Percentiles rank a stretch among this genome's conserved stretches.
Conservation (phyloP, 2,797 vertebrate species). For the Loris lydekkerianus region DNA sequence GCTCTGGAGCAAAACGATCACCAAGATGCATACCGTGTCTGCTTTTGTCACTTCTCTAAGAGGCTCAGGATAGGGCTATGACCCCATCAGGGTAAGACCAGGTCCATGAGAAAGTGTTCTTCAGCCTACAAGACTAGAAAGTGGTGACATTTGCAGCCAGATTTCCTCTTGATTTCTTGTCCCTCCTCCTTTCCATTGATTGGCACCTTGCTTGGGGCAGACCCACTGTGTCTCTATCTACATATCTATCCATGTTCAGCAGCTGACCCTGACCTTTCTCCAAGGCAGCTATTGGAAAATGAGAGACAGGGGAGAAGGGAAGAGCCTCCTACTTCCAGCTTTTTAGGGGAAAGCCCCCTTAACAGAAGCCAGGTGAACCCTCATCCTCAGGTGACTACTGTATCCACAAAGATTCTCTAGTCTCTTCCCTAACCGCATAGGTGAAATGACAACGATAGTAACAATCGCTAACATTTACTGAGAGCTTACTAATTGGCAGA, state of each 20-base stretch:
- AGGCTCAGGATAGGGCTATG: neutral
- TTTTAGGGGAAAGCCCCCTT: neutral
- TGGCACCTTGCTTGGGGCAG: neutral
- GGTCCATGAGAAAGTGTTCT: neutral
- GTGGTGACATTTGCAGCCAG: neutral
- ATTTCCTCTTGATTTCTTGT: neutral
- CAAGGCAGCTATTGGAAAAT: neutral
- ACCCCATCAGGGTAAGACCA: neutral
- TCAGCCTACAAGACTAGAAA: neutral
- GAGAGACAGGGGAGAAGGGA: neutral
- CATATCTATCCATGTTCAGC: neutral
- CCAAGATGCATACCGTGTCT: neutral
- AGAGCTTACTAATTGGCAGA: neutral
- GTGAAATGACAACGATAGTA: neutral
- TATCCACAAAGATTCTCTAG: neutral
- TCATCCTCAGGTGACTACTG: neutral
- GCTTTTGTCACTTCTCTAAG: neutral
- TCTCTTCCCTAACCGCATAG: neutral
- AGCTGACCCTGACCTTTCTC: neutral
- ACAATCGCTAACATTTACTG: neutral
- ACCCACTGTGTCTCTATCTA: neutral
- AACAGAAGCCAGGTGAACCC: neutral
- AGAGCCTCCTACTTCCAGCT: neutral
- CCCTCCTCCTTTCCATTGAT: neutral
- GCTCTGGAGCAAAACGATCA: neutral